Percentiles rank a stretch among this genome's conserved stretches.
Evolutionary conservation across 2,797 vertebrate species (phyloP).

Genomic region (Coregonus sp.): DNA sequence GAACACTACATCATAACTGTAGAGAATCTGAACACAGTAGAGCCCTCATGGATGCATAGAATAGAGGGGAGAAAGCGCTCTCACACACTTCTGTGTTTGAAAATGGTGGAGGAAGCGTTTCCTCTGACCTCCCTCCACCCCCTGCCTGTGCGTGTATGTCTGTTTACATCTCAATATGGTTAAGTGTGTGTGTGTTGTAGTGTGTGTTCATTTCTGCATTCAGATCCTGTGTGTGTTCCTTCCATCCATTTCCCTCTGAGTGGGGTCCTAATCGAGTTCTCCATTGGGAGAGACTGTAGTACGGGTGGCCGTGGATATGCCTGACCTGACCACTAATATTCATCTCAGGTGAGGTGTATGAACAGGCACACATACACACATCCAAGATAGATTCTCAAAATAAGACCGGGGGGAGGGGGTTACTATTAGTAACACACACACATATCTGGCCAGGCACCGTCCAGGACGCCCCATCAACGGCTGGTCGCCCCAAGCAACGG

Average conservation of each 20-base stretch:
- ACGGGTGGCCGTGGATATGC: constrained; percentile 25
- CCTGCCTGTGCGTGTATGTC: not conserved
- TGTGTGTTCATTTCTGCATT: not conserved
- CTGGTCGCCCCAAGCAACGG: constrained; percentile 39
- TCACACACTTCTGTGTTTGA: too few relatives aligned
- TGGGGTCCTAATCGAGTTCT: constrained; percentile 32
- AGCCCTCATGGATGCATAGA: too few relatives aligned
- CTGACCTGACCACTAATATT: constrained; percentile 50
- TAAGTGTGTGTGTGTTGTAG: constrained; percentile 4
- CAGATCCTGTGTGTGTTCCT: not conserved
- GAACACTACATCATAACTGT: not conserved
- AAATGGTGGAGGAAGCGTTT: too few relatives aligned
- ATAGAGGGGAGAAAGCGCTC: not conserved
- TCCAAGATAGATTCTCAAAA: too few relatives aligned
- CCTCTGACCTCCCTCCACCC: too few relatives aligned
- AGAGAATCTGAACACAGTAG: too few relatives aligned
- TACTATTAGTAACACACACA: not conserved
- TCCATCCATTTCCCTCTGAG: not conserved
- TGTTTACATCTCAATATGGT: not conserved
- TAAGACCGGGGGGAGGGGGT: too few relatives aligned
- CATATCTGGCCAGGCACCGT: not conserved
- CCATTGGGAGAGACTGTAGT: constrained; percentile 14
- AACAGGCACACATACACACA: too few relatives aligned
- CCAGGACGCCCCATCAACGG: constrained; percentile 18
- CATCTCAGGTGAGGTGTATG: constrained; percentile 19